Evolutionary conservation across 2,888 invertebrate species (phyloP).

Genomic region (Agrotis puta): DNA sequence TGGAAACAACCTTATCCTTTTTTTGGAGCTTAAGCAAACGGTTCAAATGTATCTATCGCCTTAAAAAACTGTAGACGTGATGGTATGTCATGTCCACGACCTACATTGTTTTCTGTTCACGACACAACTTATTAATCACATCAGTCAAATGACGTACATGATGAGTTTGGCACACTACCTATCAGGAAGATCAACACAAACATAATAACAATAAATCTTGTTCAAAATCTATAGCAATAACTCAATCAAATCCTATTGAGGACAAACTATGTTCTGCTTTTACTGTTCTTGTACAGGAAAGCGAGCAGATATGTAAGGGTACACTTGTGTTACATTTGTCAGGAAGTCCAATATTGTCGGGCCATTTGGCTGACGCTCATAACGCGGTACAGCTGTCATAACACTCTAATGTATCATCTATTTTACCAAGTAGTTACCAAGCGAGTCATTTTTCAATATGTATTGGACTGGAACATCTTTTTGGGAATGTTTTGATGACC

Average conservation of each 20-base stretch:
- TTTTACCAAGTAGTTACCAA: conserved; percentile 64
- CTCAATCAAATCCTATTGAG: conserved; percentile 37
- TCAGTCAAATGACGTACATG: conserved; percentile 26
- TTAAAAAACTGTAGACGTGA: conserved; percentile 19
- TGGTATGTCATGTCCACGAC: conserved; percentile 19
- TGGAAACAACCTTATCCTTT: not conserved
- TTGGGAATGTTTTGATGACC: conserved; percentile 57
- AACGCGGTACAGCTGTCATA: conserved; percentile 83
- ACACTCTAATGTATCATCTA: conserved; percentile 78
- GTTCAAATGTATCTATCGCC: not conserved
- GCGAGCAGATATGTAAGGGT: conserved; percentile 54
- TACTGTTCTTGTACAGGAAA: conserved; percentile 28
- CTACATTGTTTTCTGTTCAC: conserved; percentile 25
- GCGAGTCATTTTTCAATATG: conserved; percentile 67
- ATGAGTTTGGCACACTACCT: conserved; percentile 42
- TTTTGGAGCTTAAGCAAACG: not conserved
- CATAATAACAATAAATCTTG: conserved; percentile 34
- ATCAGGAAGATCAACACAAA: conserved; percentile 40
- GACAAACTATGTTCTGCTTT: conserved; percentile 16
- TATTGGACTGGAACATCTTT: conserved; percentile 56
- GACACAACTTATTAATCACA: conserved; percentile 15
- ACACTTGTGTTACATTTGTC: conserved; percentile 83
- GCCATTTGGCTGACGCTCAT: conserved; percentile 82
- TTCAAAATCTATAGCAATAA: conserved; percentile 37
- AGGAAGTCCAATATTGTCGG: conserved; percentile 84